These are phyloP conservation scores for Drosophila diplacantha DNA, from an alignment of 2,888 invertebrate species.

Conservation along the genomic window DNA sequence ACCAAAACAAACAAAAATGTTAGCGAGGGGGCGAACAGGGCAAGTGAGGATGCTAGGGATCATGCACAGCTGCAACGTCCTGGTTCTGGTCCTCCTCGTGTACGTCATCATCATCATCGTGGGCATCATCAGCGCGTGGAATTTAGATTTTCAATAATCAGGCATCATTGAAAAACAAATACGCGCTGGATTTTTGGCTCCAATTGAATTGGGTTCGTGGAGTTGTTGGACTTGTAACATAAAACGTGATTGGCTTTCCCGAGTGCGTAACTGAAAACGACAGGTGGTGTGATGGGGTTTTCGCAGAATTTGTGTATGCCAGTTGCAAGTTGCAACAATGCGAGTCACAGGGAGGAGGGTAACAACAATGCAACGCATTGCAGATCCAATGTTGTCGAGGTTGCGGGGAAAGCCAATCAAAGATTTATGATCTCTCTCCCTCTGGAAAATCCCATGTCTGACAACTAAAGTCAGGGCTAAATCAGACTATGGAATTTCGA, in stretches of 20 bases:
- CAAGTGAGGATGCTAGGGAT: constrained; percentile 10
- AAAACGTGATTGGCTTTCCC: constrained; percentile 63
- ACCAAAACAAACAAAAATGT: constrained; percentile 39
- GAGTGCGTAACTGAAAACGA: constrained; percentile 52
- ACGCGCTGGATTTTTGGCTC: constrained; percentile 61
- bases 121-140: constrained; percentile 48
- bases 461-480: constrained; percentile 30
- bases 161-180: constrained; percentile 72
- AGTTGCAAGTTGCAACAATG: constrained; percentile 26
- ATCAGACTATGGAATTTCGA: constrained; percentile 16
- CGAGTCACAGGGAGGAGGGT: background rate
- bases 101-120: constrained; percentile 16
- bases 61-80: constrained; percentile 37
- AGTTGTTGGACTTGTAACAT: constrained; percentile 49
- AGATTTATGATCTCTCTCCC: constrained; percentile 15
- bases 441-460: constrained; percentile 41
- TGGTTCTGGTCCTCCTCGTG: constrained; percentile 22
- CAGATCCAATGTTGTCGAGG: constrained; percentile 2
- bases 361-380: constrained; percentile 4
- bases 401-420: constrained; percentile 21
- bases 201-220: constrained; percentile 53
- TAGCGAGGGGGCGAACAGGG: background rate
- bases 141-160: constrained; percentile 72
- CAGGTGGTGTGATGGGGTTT: constrained; percentile 23
- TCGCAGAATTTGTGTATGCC: constrained; percentile 26